Conservation (phyloP, 2,797 vertebrate genomes). For the Falco peregrinus region DNA sequence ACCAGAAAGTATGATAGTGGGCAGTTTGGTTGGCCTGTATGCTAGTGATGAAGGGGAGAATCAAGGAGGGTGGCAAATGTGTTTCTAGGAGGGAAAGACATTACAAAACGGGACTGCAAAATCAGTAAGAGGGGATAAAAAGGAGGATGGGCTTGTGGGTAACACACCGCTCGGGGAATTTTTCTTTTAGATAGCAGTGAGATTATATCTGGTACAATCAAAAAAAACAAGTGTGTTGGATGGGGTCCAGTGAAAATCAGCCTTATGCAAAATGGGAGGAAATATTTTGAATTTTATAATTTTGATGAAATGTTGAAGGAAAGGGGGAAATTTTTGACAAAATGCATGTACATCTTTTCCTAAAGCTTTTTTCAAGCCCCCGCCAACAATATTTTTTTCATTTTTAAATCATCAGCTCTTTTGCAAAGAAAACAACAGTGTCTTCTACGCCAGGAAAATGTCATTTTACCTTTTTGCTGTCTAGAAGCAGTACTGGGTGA, state of each 20-base stretch:
- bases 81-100: background rate
- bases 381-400: background rate
- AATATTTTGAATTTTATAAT: slow-evolving; percentile 29
- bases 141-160: background rate
- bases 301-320: slow-evolving; percentile 23
- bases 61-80: background rate
- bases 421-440: background rate
- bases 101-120: background rate
- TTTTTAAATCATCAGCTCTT: background rate
- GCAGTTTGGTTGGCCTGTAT: background rate
- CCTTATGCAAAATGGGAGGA: background rate
- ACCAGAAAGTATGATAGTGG: background rate
- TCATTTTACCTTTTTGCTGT: background rate
- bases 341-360: slow-evolving; percentile 1
- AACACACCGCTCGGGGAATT: background rate
- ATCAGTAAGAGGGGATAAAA: background rate
- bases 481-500: background rate
- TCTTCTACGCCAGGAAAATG: background rate
- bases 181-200: background rate
- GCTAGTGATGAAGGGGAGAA: background rate
- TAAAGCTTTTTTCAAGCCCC: background rate
- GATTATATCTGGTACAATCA: slow-evolving; percentile 11
- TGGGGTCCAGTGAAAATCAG: slow-evolving; percentile 9
- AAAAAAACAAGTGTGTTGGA: slow-evolving; percentile 17
- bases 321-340: background rate